A percentile compares a stretch with the other conserved stretches of the same genome.
These are phyloP conservation scores for Clarias pachynema DNA, from an alignment of 2,797 vertebrate species.

Conservation along the genomic window DNA sequence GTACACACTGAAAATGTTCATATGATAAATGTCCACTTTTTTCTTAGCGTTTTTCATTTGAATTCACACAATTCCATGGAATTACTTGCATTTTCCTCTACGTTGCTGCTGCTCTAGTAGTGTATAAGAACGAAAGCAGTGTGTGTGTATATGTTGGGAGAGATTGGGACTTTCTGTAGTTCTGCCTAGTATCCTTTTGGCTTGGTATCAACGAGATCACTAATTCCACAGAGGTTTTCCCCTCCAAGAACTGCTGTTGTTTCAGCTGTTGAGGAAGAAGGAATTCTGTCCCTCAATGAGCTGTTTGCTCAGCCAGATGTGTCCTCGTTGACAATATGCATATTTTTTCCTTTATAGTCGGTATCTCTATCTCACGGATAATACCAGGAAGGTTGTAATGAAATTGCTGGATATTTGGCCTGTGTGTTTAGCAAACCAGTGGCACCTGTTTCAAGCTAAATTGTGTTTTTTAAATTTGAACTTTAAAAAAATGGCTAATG, in stretches of 20 bases:
- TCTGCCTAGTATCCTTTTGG: constrained; percentile 57
- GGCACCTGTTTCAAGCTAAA: neutral
- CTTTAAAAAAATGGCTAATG: constrained; percentile 7
- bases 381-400: constrained; percentile 53
- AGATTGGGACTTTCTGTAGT: constrained; percentile 40
- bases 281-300: constrained; percentile 46
- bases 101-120: neutral
- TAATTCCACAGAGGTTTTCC: constrained; percentile 64
- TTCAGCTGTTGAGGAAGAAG: constrained; percentile 70
- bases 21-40: neutral
- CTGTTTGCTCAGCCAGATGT: constrained; percentile 60
- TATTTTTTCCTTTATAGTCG: constrained; percentile 41
- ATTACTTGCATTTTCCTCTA: neutral
- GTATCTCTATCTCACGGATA: constrained; percentile 46
- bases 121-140: constrained; percentile 23
- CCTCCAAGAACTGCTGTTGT: constrained; percentile 70
- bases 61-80: neutral
- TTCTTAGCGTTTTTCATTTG: neutral
- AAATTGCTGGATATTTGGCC: constrained; percentile 16
- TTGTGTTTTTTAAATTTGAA: neutral
- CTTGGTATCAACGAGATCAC: constrained; percentile 53
- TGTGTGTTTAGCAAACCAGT: constrained; percentile 10
- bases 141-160: constrained; percentile 26
- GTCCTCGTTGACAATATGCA: constrained; percentile 49
- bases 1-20: neutral